These are phyloP conservation scores for Agriopis marginaria DNA, from an alignment of 2,888 invertebrate genomes.

Conservation along the genomic window DNA sequence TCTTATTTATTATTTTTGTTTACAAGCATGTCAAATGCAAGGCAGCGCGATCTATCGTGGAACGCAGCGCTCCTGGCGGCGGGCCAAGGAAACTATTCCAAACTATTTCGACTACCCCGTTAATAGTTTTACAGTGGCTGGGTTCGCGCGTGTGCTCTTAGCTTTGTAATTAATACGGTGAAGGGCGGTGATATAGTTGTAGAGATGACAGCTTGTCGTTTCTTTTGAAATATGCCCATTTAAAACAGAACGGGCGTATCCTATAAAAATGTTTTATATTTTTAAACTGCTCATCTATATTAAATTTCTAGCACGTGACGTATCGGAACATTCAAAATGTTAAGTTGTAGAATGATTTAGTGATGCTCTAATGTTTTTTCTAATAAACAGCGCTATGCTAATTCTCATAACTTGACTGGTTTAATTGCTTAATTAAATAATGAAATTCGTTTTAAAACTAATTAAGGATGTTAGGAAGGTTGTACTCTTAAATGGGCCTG, in stretches of 20 bases:
- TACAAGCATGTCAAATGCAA: slow-evolving; percentile 76
- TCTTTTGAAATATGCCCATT: slow-evolving; percentile 53
- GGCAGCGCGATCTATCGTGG: slow-evolving; percentile 70
- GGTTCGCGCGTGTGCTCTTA: slow-evolving; percentile 62
- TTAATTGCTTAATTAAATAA: slow-evolving; percentile 47
- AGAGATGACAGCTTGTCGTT: slow-evolving; percentile 58
- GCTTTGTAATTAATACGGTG: slow-evolving; percentile 73
- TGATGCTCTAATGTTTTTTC: slow-evolving; percentile 49
- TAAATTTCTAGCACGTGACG: slow-evolving; percentile 43
- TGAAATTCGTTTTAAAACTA: slow-evolving; percentile 40
- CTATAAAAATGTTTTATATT: slow-evolving; percentile 48
- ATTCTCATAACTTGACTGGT: slow-evolving; percentile 36
- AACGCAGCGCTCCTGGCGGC: slow-evolving; percentile 69
- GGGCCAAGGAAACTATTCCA: slow-evolving; percentile 79
- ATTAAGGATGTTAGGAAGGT: slow-evolving; percentile 69
- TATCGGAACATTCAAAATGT: slow-evolving; percentile 51
- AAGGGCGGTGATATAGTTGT: slow-evolving; percentile 60
- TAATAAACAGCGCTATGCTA: slow-evolving; percentile 36
- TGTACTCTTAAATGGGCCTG: slow-evolving; percentile 23
- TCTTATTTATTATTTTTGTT: slow-evolving; percentile 80
- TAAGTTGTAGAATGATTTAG: slow-evolving; percentile 55
- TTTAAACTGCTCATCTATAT: slow-evolving; percentile 23
- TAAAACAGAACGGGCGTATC: slow-evolving; percentile 54
- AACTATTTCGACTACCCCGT: slow-evolving; percentile 72
- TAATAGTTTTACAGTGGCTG: slow-evolving; percentile 79